Conservation (phyloP, 2,888 invertebrate species). For the Tribolium freemani region DNA sequence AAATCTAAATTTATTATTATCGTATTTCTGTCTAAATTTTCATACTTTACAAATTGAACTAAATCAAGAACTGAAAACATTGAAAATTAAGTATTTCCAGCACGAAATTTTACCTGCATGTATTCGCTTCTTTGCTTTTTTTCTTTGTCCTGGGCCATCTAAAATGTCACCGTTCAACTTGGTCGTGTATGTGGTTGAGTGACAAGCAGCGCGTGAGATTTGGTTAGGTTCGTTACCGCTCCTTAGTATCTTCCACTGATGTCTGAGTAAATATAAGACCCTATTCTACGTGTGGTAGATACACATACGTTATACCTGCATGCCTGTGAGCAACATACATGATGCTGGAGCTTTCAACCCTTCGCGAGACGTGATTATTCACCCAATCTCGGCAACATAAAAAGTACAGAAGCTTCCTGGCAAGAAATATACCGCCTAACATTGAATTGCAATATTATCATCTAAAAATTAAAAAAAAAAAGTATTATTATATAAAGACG, state of each 20-base stretch:
- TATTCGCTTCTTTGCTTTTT: not conserved
- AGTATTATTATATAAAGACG: no score
- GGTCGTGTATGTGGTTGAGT: slow-evolving; percentile 33
- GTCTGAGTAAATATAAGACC: slow-evolving; percentile 40
- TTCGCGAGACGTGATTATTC: slow-evolving; percentile 28
- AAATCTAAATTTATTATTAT: no score
- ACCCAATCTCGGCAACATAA: not conserved
- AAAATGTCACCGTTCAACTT: slow-evolving; percentile 38
- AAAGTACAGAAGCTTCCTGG: not conserved
- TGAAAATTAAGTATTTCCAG: no score
- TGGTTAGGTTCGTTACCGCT: slow-evolving; percentile 49
- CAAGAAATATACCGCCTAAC: not conserved
- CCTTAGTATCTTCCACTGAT: slow-evolving; percentile 39
- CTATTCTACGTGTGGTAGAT: slow-evolving; percentile 35
- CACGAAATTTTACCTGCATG: not conserved
- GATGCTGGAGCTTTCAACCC: slow-evolving; percentile 15
- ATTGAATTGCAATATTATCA: no score
- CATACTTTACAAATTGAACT: no score
- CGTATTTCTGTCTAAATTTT: no score
- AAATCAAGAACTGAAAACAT: no score
- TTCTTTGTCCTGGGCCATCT: not conserved
- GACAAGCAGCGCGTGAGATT: slow-evolving; percentile 45
- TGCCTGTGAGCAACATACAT: slow-evolving; percentile 27
- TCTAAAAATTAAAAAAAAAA: no score
- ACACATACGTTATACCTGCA: slow-evolving; percentile 19